Evolutionary conservation across 2,888 invertebrate genomes (phyloP).

Genomic region (Spicauda simplicius): DNA sequence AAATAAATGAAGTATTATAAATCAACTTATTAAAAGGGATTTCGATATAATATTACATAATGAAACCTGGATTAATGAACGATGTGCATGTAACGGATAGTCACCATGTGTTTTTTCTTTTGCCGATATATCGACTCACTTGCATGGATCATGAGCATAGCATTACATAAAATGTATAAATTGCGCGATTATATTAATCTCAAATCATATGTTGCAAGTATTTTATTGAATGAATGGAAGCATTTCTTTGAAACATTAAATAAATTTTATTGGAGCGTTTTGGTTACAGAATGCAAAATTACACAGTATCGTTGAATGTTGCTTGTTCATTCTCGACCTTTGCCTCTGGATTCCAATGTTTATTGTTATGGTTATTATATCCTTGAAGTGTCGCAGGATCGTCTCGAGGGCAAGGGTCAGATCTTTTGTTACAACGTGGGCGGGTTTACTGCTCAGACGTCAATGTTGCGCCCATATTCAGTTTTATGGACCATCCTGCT

Average conservation of each 20-base stretch:
- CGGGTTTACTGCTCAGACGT: conserved; percentile 74
- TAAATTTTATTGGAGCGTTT: neutral
- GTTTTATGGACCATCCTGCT: conserved; percentile 68
- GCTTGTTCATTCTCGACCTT: neutral
- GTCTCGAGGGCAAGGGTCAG: conserved; percentile 72
- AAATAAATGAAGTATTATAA: too few relatives aligned
- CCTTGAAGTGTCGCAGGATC: conserved; percentile 32
- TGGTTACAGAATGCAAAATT: neutral
- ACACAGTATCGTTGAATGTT: neutral
- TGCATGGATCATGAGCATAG: too few relatives aligned
- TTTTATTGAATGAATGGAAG: too few relatives aligned
- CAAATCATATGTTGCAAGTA: too few relatives aligned
- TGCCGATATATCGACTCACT: too few relatives aligned
- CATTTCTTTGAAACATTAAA: neutral
- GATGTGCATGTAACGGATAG: too few relatives aligned
- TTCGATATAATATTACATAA: too few relatives aligned
- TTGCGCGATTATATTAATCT: too few relatives aligned
- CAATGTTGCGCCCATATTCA: conserved; percentile 67
- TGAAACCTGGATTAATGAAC: too few relatives aligned
- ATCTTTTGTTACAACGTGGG: conserved; percentile 76
- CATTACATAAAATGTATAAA: too few relatives aligned
- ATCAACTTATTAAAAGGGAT: too few relatives aligned
- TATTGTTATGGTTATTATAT: conserved; percentile 35
- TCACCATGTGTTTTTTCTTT: too few relatives aligned
- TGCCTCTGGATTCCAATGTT: conserved; percentile 26